Percentiles rank a stretch among this genome's conserved stretches.
Evolutionary conservation across 2,888 invertebrate species (phyloP).

Genomic region (Sinhomidia bicolor): DNA sequence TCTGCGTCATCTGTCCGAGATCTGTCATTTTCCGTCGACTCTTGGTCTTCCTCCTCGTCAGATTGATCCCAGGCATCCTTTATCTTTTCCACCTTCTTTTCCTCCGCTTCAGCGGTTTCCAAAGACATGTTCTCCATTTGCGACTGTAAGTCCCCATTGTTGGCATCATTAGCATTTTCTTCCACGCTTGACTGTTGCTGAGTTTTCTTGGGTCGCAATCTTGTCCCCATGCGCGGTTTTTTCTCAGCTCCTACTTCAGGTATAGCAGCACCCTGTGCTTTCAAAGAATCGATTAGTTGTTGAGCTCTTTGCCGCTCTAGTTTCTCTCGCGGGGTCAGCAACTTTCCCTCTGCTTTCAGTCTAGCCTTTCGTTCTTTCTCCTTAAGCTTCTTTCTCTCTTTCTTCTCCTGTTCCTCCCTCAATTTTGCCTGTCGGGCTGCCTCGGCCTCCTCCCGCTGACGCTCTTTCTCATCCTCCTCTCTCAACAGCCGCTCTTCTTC

Average conservation of each 20-base stretch:
- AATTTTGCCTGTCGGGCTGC: slow-evolving; percentile 88
- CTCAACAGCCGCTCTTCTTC: slow-evolving; percentile 90
- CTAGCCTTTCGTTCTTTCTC: slow-evolving; percentile 96
- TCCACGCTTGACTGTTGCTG: slow-evolving; percentile 82
- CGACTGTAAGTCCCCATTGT: slow-evolving; percentile 78
- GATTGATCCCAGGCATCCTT: slow-evolving; percentile 94
- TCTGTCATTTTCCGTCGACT: slow-evolving; percentile 80
- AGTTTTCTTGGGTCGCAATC: slow-evolving; percentile 87
- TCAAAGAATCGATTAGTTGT: slow-evolving; percentile 93
- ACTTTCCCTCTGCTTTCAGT: slow-evolving; percentile 97
- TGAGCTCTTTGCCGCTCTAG: slow-evolving; percentile 94
- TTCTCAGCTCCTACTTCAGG: slow-evolving; percentile 86
- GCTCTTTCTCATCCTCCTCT: slow-evolving; percentile 91
- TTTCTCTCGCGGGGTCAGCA: slow-evolving; percentile 96
- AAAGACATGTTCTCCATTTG: slow-evolving; percentile 81
- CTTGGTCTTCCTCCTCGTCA: slow-evolving; percentile 84
- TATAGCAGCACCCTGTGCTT: slow-evolving; percentile 93
- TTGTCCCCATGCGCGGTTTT: slow-evolving; percentile 86
- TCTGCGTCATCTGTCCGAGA: slow-evolving; percentile 83
- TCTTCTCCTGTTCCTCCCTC: slow-evolving; percentile 89
- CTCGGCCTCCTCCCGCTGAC: slow-evolving; percentile 84
- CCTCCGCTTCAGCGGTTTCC: slow-evolving; percentile 73
- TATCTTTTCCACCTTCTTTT: slow-evolving; percentile 83
- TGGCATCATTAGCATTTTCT: slow-evolving; percentile 63
- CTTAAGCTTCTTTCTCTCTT: slow-evolving; percentile 93